Evolutionary conservation across 2,888 invertebrate species (phyloP), one percentile per base, ranked within the genome.

Genomic region (Priocnemis perturbator): DNA sequence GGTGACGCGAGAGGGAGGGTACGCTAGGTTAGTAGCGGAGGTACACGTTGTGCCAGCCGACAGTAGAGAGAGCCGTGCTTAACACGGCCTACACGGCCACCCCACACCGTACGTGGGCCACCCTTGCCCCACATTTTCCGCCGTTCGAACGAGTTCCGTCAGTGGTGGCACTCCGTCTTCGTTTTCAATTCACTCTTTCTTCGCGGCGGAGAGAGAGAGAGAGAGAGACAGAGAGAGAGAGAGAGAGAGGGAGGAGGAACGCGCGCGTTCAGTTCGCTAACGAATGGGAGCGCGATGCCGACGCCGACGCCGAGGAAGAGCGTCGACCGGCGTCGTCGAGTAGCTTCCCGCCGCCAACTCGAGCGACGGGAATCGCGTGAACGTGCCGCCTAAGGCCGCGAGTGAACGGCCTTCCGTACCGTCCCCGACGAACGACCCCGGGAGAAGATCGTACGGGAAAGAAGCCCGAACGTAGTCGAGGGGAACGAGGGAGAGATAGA

Each of bases 11-110:
- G 67, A 62, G 69, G 64, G 63, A 55, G 63, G 62, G 64, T 57
- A 66, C 58, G 76, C 60, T 68, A 69, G 76, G 79, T 85, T 84
- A 87, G 88, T 88, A 86, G 86, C 82, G 81, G 81, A 81, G 87
- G 83, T 85, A 83, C 86, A 88, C 87, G 87, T 87, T 88, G 86
- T 85, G 84, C 76, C 84, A 84, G 86, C 87, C 87, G 87, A 85
- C 86, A 87, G 86, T 86, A 87, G 86, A 82, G 82, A 84, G 80
- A 82, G 86, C 85, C 86, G 86, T 85, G 87, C 83, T 83, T 76
- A 77, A 82, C 83, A 82, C 87, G 86, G 85, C 85, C 86, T 83
- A 86, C 81, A 75, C 78, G 74, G 72, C 67, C 59, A 62, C 53
- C 61, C 72, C 64, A 72, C 63, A 64, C 69, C 67, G 76, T 68